Percentiles rank a stretch among this genome's conserved stretches.
Evolutionary conservation across 2,888 invertebrate genomes (phyloP).

Genomic region (Malthinus seriepunctatus): DNA sequence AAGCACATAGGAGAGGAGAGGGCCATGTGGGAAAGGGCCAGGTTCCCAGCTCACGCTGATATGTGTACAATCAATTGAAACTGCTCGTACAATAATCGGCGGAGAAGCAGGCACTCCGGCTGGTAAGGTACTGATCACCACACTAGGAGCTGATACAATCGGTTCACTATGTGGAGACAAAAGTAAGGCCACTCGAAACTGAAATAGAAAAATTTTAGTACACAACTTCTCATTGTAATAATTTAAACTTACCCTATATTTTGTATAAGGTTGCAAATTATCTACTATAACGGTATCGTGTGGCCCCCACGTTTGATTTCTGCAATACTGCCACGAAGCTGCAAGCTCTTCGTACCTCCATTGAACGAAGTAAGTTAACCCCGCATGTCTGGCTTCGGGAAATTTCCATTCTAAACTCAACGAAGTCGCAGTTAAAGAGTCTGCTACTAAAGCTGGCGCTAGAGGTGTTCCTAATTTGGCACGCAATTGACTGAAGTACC

Average conservation of each 20-base stretch:
- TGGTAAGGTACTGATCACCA: constrained; percentile 74
- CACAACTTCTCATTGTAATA: background rate
- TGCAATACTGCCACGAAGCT: constrained; percentile 81
- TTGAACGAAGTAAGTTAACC: constrained; percentile 68
- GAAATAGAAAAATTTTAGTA: constrained; percentile 33
- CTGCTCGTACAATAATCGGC: constrained; percentile 73
- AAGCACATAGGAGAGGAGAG: constrained; percentile 83
- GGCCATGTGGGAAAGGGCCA: constrained; percentile 85
- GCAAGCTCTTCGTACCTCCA: constrained; percentile 74
- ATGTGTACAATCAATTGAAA: constrained; percentile 79
- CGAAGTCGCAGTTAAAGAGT: constrained; percentile 75
- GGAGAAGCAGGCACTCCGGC: constrained; percentile 76
- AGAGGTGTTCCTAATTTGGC: constrained; percentile 68
- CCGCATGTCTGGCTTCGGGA: constrained; percentile 58
- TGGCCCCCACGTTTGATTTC: constrained; percentile 69
- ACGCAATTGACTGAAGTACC: constrained; percentile 71
- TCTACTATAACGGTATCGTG: constrained; percentile 70
- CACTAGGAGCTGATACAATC: constrained; percentile 69
- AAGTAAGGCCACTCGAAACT: constrained; percentile 88
- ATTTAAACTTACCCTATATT: constrained; percentile 73
- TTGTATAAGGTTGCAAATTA: constrained; percentile 83
- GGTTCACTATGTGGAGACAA: constrained; percentile 71
- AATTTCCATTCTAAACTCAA: constrained; percentile 78
- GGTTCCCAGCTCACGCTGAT: constrained; percentile 89
- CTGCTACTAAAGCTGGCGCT: constrained; percentile 77